phyloP scores from a whole-genome alignment of 2,797 vertebrate species.

The Peromyscus nudipes region DNA sequence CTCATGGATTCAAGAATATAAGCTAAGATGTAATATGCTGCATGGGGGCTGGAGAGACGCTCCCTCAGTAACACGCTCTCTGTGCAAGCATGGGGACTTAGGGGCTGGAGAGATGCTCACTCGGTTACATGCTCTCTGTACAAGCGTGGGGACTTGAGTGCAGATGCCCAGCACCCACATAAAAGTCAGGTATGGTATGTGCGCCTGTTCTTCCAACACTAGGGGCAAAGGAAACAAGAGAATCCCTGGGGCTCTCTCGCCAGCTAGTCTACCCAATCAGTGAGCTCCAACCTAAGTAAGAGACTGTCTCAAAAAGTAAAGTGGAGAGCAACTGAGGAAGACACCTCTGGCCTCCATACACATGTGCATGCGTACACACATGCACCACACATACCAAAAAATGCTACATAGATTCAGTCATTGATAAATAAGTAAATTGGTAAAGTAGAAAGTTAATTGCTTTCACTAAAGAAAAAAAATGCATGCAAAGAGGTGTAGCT shows the following conservation, averaged over 20 bases:
- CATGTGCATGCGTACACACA: no score
- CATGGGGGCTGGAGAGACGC: not conserved
- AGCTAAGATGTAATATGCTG: not conserved
- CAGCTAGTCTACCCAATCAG: not conserved
- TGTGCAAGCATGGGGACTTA: not conserved
- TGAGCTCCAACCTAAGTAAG: not conserved
- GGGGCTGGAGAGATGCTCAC: not conserved
- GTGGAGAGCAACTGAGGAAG: not conserved
- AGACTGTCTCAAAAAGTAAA: not conserved
- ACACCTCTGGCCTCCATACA: not conserved
- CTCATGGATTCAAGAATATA: not conserved
- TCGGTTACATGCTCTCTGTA: not conserved
- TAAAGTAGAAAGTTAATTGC: not conserved
- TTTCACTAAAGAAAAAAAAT: not conserved
- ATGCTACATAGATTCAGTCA: not conserved
- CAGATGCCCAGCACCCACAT: not conserved
- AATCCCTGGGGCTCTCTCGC: not conserved
- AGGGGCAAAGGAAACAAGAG: not conserved
- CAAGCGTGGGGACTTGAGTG: not conserved
- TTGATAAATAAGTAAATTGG: not conserved
- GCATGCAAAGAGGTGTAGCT: not conserved
- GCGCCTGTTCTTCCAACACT: not conserved
- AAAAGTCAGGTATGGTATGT: not conserved
- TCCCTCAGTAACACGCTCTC: no score
- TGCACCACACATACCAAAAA: no score